phyloP scores from a whole-genome alignment of 2,113 vertebrate species.

The Antechinus stuartii region DNA sequence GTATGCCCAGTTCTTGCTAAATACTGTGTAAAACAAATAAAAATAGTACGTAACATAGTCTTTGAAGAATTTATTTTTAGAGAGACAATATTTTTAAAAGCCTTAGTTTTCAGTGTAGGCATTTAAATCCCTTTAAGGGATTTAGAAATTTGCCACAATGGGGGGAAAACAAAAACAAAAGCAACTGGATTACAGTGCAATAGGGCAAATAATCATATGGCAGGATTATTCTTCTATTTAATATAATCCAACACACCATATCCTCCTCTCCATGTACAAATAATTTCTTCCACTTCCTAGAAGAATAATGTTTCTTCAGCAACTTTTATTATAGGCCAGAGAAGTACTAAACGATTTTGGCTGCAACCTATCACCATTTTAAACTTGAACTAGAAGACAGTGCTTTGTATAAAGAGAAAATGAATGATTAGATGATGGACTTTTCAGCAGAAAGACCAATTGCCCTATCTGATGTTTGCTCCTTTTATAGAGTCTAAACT shows the following conservation, averaged over 20 bases:
- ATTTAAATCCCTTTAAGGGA: background rate
- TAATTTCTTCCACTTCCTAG: constrained; percentile 1
- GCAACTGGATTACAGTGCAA: background rate
- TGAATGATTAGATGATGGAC: background rate
- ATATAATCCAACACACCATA: background rate
- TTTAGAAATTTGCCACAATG: background rate
- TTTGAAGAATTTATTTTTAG: background rate
- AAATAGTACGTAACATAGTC: background rate
- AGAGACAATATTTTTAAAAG: background rate
- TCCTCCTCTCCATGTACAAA: background rate
- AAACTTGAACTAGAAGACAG: background rate
- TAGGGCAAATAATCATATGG: background rate
- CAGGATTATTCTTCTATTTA: constrained; percentile 19
- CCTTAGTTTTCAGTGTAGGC: background rate
- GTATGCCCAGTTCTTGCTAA: background rate
- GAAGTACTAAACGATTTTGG: background rate
- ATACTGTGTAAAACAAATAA: background rate
- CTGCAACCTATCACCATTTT: background rate
- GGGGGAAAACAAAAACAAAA: background rate
- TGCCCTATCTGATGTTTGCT: background rate
- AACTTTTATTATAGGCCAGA: background rate
- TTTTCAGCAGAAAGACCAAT: background rate
- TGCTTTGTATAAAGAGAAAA: background rate
- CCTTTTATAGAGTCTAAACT: background rate
- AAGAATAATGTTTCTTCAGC: background rate